A percentile compares a stretch with the other conserved stretches of the same genome.
phyloP scores from a whole-genome alignment of 2,888 invertebrate species.

The Hyposoter didymator region DNA sequence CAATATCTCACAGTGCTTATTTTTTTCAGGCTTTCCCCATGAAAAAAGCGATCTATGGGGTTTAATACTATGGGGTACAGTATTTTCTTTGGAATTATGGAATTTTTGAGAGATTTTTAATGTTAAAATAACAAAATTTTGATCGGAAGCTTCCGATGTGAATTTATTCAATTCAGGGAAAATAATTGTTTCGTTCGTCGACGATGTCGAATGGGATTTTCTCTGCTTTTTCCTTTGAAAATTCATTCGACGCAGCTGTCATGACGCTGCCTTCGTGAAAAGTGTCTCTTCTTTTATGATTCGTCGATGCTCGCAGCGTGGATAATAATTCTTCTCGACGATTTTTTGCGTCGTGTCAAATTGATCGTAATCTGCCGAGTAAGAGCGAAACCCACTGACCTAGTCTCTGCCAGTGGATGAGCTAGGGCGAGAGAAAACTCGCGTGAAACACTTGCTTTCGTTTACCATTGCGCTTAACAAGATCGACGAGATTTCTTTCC shows the following conservation, averaged over 20 bases:
- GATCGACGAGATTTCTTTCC: constrained; percentile 35
- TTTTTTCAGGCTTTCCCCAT: background rate
- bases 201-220: background rate
- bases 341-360: constrained; percentile 42
- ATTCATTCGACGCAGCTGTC: constrained; percentile 18
- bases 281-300: constrained; percentile 21
- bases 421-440: constrained; percentile 58
- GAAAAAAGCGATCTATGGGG: background rate
- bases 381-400: constrained; percentile 67
- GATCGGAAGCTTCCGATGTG: too few species aligned
- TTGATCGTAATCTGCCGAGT: constrained; percentile 63
- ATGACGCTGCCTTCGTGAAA: constrained; percentile 8
- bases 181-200: background rate
- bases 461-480: constrained; percentile 37
- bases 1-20: background rate
- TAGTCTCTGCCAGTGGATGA: constrained; percentile 43
- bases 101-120: background rate
- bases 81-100: background rate
- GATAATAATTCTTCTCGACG: constrained; percentile 24
- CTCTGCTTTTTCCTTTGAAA: background rate
- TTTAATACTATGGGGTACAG: background rate
- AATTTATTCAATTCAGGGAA: background rate
- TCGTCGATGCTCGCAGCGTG: constrained; percentile 2
- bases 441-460: constrained; percentile 65
- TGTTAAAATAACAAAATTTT: too few species aligned